Evolutionary conservation across 2,113 vertebrate species (phyloP), one percentile per base, ranked within the genome.

Genomic region (Eulacestoma nigropectus): DNA sequence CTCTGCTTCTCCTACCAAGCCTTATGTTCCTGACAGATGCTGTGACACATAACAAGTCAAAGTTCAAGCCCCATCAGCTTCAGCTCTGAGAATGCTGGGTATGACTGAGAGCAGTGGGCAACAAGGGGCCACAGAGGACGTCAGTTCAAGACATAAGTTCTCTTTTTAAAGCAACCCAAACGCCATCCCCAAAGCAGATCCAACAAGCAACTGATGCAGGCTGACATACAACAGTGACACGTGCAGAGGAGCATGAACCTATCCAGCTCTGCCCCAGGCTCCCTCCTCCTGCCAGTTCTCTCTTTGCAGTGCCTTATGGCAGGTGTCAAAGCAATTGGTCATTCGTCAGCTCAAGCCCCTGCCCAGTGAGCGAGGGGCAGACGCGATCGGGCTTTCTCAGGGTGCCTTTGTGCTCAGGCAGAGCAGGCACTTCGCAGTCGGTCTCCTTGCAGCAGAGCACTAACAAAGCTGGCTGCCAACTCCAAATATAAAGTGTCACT

Each of bases 311-410:
- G 87, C 82, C 88, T 92, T 76, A 92, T 23, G 62, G 90, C 80
- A 81, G 85, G 46, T 90, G 92, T 89, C 95, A 96, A 81, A 95
- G 80, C 83, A 73, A 89, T 73, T 72, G 88, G 94, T 73, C 86
- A 64, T 64, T 90, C 10, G 9, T 29, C 65, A 81, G 86, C 77
- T 89, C 60, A 49, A 92, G 35, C 33, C 55, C 60, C 68, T 68
- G 88, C 72, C 52, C 85, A 6, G 17, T 1, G 16, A 53, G 69
- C 0, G 0, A 90, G 52, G 44, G 46, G 5, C 27, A 85, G 85
- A 77, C 0, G 1, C 13, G 19, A 11, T 13, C 65, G 16, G 8
- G 37, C 47, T 81, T 72, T 90, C 87, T 87, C 85, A 81, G 95
- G 79, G 88, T 84, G 87, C 52, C 88, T 96, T 72, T 92, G 79